Percentiles rank a stretch among this genome's conserved stretches.
These are phyloP conservation scores for Eulemur coronatus DNA, from an alignment of 2,797 vertebrate genomes.

Conservation along the genomic window DNA sequence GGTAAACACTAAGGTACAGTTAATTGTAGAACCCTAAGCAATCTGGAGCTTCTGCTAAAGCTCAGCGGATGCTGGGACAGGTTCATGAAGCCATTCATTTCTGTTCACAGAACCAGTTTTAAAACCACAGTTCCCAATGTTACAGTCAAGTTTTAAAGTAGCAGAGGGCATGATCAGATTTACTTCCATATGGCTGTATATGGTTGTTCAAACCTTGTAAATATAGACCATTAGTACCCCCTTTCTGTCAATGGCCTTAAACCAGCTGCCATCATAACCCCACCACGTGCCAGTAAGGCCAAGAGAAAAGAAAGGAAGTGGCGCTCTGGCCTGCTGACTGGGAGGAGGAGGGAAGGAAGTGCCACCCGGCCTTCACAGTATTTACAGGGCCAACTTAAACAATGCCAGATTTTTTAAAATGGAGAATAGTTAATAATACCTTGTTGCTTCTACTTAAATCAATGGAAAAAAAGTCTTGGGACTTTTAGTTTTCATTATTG, in stretches of 20 bases:
- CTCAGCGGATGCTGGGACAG: not conserved
- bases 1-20: not conserved
- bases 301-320: not conserved
- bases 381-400: not conserved
- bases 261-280: not conserved
- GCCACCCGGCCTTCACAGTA: accelerated
- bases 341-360: not conserved
- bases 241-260: not conserved
- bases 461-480: not conserved
- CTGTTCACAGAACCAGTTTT: not conserved
- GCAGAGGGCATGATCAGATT: not conserved
- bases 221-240: accelerated
- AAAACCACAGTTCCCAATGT: not conserved
- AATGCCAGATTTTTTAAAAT: not conserved
- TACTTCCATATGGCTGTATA: not conserved
- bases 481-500: not conserved
- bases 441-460: not conserved
- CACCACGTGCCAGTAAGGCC: not conserved
- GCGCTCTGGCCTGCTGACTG: accelerated
- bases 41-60: not conserved
- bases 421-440: not conserved
- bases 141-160: not conserved
- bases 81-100: not conserved
- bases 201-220: not conserved
- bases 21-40: not conserved